Conservation (phyloP, 2,888 invertebrate species). For the Coelopa pilipes region DNA sequence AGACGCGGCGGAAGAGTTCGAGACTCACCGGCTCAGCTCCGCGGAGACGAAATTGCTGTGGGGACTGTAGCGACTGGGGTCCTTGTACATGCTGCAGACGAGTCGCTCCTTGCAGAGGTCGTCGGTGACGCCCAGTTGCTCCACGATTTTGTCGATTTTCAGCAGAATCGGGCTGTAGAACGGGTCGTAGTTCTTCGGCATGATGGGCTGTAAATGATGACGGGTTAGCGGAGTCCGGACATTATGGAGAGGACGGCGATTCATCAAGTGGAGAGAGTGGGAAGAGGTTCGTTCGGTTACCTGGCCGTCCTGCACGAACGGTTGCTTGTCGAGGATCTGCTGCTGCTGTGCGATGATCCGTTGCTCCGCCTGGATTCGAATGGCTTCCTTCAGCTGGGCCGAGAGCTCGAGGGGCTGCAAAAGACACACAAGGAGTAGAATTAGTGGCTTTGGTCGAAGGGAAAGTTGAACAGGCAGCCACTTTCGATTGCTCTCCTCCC, state of each 20-base stretch:
- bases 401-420: constrained; percentile 62
- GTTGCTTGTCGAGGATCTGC: constrained; percentile 69
- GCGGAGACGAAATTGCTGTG: constrained; percentile 88
- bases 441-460: neutral
- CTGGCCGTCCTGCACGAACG: constrained; percentile 65
- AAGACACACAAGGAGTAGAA: neutral
- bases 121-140: constrained; percentile 76
- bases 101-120: constrained; percentile 82
- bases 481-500: too few relatives aligned
- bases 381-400: constrained; percentile 71
- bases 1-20: neutral
- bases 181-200: constrained; percentile 67
- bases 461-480: too few relatives aligned
- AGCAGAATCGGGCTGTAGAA: constrained; percentile 84
- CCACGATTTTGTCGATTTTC: constrained; percentile 80
- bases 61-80: constrained; percentile 83
- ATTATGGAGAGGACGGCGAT: too few relatives aligned
- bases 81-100: constrained; percentile 86
- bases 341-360: constrained; percentile 72
- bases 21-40: constrained; percentile 85
- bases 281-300: constrained; percentile 51
- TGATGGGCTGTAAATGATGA: constrained; percentile 57
- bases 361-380: constrained; percentile 71
- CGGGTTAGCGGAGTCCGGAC: neutral
- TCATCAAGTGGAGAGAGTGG: too few relatives aligned